Evolutionary conservation across 2,113 vertebrate genomes (phyloP).

Genomic region (Suncus etruscus): DNA sequence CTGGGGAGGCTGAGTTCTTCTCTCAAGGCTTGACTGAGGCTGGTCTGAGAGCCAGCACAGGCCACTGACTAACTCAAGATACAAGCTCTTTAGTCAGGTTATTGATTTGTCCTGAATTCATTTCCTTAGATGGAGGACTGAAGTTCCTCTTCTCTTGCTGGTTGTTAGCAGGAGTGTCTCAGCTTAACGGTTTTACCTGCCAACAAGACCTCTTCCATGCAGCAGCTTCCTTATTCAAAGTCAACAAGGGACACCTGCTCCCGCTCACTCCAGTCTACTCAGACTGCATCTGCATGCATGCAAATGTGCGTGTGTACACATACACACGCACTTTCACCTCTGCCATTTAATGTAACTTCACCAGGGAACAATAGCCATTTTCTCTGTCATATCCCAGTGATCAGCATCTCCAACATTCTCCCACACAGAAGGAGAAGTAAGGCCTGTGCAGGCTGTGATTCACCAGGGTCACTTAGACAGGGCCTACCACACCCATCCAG

Average conservation of each 20-base stretch:
- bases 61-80: background rate
- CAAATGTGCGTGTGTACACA: background rate
- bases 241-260: background rate
- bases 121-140: background rate
- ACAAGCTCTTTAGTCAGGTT: background rate
- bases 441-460: background rate
- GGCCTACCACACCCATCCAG: background rate
- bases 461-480: background rate
- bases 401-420: background rate
- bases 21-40: background rate
- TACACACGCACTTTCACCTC: background rate
- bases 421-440: background rate
- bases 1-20: background rate
- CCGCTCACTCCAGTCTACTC: background rate
- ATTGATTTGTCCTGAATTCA: background rate
- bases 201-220: background rate
- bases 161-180: background rate
- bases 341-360: background rate
- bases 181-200: background rate
- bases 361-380: background rate
- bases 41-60: background rate
- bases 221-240: conserved; percentile 1
- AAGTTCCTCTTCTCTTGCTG: background rate
- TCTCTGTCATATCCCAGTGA: background rate
- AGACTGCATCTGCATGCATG: background rate